Evolutionary conservation across 2,113 vertebrate genomes (phyloP), one percentile per base, ranked within the genome.

Genomic region (Gopherus flavomarginatus): DNA sequence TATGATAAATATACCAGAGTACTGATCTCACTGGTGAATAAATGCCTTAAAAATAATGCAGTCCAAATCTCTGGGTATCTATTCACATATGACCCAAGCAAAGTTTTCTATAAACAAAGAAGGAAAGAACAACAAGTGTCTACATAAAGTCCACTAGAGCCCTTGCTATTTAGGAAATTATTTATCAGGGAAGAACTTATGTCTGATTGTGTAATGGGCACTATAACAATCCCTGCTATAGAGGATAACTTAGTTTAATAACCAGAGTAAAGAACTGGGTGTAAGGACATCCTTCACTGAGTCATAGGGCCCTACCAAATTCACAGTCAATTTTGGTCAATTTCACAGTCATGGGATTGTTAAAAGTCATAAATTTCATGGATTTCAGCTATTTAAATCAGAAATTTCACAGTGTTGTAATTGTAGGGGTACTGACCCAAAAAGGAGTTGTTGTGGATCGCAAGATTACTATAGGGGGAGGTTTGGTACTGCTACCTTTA

Each of bases 1-100:
- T 93, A 93, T 96, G 95, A 89, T 92, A 93, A 91, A 62, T 90
- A 50, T 91, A 88, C 86, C 85, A 92, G 83, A 83, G 83, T 96
- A 94, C 77, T 78, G 56, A n/a, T n/a, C 26, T 57, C 26, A 57
- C 56, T 86, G n/a, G 83, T 77, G 82, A 86, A 89, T 92, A 91
- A 52, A 84, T 59, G 89, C 85, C 90, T 95, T 85, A 92, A 96
- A 96, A 95, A 95, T 86, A 90, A 93, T 83, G 10, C 88, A 50
- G 26, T 89, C 93, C 49, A 93, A 90, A 85, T 95, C 96, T 81
- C 75, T 82, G 80, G 81, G 81, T 81, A 93, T 78, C 62, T 94
- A 86, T 95, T 94, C 94, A 90, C 95, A 88, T 97, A 16, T 69
- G 17, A 8, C 35, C 35, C 65, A 69, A 31, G 29, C 31, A 69